Conservation (phyloP, 2,888 invertebrate species). For the Malthinus seriepunctatus region DNA sequence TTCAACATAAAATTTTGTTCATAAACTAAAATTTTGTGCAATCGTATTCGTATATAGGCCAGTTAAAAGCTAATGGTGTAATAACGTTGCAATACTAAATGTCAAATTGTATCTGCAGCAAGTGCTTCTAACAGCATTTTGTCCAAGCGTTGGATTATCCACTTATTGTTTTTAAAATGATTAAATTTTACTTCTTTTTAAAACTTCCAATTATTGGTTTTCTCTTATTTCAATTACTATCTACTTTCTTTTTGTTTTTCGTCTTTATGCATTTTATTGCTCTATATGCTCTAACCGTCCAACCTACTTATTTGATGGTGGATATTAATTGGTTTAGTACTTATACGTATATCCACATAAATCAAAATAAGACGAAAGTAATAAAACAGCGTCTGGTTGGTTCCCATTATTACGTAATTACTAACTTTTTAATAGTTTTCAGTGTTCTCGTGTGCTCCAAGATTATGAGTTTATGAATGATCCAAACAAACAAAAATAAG, state of each 20-base stretch:
- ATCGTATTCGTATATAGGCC: slow-evolving; percentile 10
- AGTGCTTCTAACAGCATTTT: slow-evolving; percentile 16
- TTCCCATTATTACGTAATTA: no score
- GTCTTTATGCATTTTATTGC: background rate
- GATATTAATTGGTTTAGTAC: no score
- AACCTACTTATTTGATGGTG: no score
- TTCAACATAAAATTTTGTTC: slow-evolving; percentile 8
- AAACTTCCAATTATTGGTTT: slow-evolving; percentile 5
- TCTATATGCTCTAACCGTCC: no score
- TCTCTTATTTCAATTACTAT: background rate
- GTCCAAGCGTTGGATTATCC: slow-evolving; percentile 8
- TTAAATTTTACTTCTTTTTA: background rate
- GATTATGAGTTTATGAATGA: no score
- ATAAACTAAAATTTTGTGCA: slow-evolving; percentile 13
- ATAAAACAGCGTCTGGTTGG: no score
- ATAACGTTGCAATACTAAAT: slow-evolving; percentile 14
- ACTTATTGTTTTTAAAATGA: slow-evolving; percentile 9
- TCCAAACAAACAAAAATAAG: no score
- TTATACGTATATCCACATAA: no score
- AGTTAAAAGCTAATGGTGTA: slow-evolving; percentile 15
- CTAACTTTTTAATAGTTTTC: no score
- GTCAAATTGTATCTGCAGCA: slow-evolving; percentile 18
- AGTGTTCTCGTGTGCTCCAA: no score
- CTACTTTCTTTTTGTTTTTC: background rate
- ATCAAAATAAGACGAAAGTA: no score